Base-by-base conservation (phyloP, 1,140 invertebrate genomes). In the Macrobrachium rosenbergii region DNA sequence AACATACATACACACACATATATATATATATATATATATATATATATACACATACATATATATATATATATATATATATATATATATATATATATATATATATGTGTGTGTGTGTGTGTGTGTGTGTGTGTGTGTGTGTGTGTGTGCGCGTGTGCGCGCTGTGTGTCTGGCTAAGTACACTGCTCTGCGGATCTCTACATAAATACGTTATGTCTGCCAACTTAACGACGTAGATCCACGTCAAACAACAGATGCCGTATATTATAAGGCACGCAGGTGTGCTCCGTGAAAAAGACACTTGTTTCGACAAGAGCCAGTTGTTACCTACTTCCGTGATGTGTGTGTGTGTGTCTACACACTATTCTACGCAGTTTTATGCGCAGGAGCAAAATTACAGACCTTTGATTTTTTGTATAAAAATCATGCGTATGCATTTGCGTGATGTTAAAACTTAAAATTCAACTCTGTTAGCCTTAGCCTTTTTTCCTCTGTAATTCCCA, bases 71-170 rank as follows among this genome's bases (percentile, higher is more conserved):
- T 67, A 11, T 67, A 11, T 67, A 11, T 67, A 67, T 67, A 11
- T 67, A 11, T 67, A 11, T 67, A 11, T 67, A 11, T 67, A 11
- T 67, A 67, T 67, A 11, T 67, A 11, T 69, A 12, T 69, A 37
- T 69, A 37, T 69, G n/a, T 69, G n/a, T 69, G 2, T 69, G n/a
- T 69, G n/a, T 69, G n/a, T 69, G n/a, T 69, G n/a, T 69, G n/a
- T 69, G n/a, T 69, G n/a, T 69, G n/a, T 72, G 67, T 72, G 21
- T 23, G 67, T 72, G 67, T 72, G 67, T 72, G 67, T 72, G 67
- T 72, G 21, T 23, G 67, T 72, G 67, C 8, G 21, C n/a, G 67
- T 72, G 21, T 72, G 6, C 8, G 67, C 14, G 5, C 16, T 23
- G 67, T 69, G 67, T n/a, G n/a, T 2, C 16, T 72, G 21, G 21